Evolutionary conservation across 1,140 invertebrate species (phyloP).

Genomic region (Zaprionus vittiger): DNA sequence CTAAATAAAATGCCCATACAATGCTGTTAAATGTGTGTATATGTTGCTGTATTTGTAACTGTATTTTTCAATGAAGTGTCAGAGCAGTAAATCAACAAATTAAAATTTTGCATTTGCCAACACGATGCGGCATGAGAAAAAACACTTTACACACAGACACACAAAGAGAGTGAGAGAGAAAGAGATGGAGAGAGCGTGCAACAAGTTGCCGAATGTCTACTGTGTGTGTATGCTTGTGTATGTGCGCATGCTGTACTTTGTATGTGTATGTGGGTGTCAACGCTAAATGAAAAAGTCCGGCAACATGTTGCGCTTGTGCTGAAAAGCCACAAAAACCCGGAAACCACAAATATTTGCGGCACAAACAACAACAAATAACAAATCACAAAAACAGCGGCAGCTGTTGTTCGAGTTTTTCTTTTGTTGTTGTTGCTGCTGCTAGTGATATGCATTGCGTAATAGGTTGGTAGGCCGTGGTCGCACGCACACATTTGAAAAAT

Average conservation of each 20-base stretch:
- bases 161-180: conserved; percentile 28
- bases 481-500: conserved; percentile 74
- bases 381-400: conserved; percentile 18
- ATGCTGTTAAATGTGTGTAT: conserved; percentile 20
- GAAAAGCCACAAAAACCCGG: conserved; percentile 72
- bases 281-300: conserved; percentile 41
- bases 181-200: conserved; percentile 33
- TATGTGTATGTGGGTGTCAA: conserved; percentile 18
- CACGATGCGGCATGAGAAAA: conserved; percentile 28
- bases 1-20: conserved; percentile 45
- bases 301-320: conserved; percentile 58
- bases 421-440: conserved; percentile 16
- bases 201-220: conserved; percentile 58
- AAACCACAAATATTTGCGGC: conserved; percentile 81
- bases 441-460: conserved; percentile 55
- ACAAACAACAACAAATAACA: conserved; percentile 50
- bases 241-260: background rate
- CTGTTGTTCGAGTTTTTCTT: conserved; percentile 2
- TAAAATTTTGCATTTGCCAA: conserved; percentile 65
- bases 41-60: conserved; percentile 24
- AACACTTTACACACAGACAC: conserved; percentile 21
- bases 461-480: conserved; percentile 49
- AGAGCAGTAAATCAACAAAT: conserved; percentile 78
- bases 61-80: conserved; percentile 44
- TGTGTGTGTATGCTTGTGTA: conserved; percentile 11